Percentiles rank a stretch among this genome's conserved stretches.
Evolutionary conservation across 2,113 vertebrate species (phyloP).

Genomic region (Marcusenius ussheri): DNA sequence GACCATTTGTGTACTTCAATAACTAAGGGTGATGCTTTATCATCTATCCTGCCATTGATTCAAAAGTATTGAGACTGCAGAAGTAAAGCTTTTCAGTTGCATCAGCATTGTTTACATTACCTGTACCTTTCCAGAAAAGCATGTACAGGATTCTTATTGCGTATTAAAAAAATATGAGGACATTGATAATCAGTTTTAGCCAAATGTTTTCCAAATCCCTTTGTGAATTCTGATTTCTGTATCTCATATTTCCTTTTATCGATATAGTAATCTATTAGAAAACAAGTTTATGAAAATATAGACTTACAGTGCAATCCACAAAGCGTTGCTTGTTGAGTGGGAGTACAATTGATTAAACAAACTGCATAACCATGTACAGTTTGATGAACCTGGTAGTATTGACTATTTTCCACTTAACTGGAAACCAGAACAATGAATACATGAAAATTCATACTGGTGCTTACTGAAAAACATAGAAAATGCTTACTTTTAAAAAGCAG

Average conservation of each 20-base stretch:
- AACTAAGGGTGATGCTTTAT: neutral
- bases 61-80: neutral
- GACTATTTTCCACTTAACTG: conserved; percentile 76
- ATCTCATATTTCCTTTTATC: neutral
- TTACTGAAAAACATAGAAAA: conserved; percentile 74
- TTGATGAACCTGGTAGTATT: neutral
- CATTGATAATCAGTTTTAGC: neutral
- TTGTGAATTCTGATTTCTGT: neutral
- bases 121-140: neutral
- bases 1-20: neutral
- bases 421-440: conserved; percentile 68
- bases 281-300: neutral
- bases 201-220: neutral
- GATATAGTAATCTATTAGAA: neutral
- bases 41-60: neutral
- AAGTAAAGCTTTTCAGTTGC: neutral
- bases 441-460: conserved; percentile 64
- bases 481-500: conserved; percentile 65
- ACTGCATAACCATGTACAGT: neutral
- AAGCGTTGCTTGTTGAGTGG: neutral
- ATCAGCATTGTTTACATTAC: neutral
- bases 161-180: neutral
- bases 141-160: neutral
- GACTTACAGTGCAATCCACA: neutral
- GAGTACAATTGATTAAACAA: neutral